These are phyloP conservation scores for Numenius arquata DNA, from an alignment of 2,113 vertebrate species.

Conservation along the genomic window DNA sequence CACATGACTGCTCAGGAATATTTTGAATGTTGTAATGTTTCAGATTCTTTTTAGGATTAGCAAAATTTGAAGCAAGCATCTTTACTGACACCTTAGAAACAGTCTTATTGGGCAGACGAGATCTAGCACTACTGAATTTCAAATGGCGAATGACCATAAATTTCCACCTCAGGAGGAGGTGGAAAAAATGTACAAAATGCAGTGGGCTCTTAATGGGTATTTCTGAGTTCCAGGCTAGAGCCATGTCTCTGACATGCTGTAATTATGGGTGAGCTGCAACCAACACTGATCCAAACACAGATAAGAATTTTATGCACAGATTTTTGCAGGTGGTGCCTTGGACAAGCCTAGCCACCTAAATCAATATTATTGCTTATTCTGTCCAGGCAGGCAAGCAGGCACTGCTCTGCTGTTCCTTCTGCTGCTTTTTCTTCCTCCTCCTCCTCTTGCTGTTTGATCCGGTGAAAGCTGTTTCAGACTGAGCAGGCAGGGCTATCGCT, in stretches of 20 bases:
- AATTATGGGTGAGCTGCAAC: constrained; percentile 51
- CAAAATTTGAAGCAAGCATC: neutral
- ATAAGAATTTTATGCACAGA: constrained; percentile 45
- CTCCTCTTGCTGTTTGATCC: constrained; percentile 40
- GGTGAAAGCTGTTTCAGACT: constrained; percentile 57
- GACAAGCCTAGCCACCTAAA: constrained; percentile 40
- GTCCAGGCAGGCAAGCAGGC: neutral
- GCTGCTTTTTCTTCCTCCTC: neutral
- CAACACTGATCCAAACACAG: constrained; percentile 30
- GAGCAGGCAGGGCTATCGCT: constrained; percentile 60
- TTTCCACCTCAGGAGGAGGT: neutral
- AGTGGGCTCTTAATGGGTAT: neutral
- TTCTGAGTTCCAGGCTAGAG: constrained; percentile 3
- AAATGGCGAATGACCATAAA: neutral
- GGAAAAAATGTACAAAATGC: neutral
- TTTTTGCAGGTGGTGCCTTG: constrained; percentile 64
- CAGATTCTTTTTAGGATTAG: neutral
- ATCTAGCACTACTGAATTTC: neutral
- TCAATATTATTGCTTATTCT: constrained; percentile 52
- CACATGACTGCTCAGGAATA: neutral
- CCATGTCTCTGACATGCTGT: neutral
- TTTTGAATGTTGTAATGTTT: neutral
- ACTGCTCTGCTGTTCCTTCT: constrained; percentile 8
- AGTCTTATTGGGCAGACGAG: neutral
- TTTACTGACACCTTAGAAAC: neutral